These are phyloP conservation scores for Ophion costatus DNA, from an alignment of 2,888 invertebrate genomes.

Conservation along the genomic window DNA sequence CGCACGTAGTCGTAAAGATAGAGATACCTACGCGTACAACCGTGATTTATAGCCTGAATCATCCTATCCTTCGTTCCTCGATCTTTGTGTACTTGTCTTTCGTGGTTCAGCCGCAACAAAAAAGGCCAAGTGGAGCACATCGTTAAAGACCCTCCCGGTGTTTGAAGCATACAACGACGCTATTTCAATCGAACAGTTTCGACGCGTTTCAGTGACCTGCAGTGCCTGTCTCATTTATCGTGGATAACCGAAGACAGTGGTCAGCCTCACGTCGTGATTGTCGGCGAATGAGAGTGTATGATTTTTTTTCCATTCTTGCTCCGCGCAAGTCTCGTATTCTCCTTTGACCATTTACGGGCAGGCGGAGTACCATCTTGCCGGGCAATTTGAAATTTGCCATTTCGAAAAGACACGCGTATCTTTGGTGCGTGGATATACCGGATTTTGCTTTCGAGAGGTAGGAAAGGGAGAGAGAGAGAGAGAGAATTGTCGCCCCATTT, in stretches of 20 bases:
- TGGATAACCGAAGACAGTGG: constrained; percentile 30
- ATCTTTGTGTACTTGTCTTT: background rate
- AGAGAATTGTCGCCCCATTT: constrained; percentile 9
- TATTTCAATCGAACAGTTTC: constrained; percentile 34
- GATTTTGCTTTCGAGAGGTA: background rate
- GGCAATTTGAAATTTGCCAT: constrained; percentile 51
- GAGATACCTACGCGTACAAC: too few species aligned
- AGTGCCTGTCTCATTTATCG: constrained; percentile 40
- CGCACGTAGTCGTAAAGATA: too few species aligned
- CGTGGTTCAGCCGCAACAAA: constrained; percentile 4
- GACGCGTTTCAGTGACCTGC: constrained; percentile 28
- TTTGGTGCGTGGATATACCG: constrained; percentile 24
- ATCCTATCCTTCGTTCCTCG: background rate
- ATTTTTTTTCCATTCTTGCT: constrained; percentile 28
- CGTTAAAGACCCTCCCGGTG: constrained; percentile 12
- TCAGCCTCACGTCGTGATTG: constrained; percentile 1
- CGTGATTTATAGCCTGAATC: constrained; percentile 2
- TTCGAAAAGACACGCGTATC: constrained; percentile 31
- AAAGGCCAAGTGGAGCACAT: constrained; percentile 40
- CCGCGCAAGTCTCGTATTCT: constrained; percentile 31
- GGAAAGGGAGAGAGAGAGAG: background rate
- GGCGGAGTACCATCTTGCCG: constrained; percentile 27
- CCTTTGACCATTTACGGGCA: constrained; percentile 41
- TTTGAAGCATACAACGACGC: constrained; percentile 39
- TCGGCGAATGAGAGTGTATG: constrained; percentile 27